Evolutionary conservation across 1,140 invertebrate species (phyloP).

Genomic region (Drosophila erecta): DNA sequence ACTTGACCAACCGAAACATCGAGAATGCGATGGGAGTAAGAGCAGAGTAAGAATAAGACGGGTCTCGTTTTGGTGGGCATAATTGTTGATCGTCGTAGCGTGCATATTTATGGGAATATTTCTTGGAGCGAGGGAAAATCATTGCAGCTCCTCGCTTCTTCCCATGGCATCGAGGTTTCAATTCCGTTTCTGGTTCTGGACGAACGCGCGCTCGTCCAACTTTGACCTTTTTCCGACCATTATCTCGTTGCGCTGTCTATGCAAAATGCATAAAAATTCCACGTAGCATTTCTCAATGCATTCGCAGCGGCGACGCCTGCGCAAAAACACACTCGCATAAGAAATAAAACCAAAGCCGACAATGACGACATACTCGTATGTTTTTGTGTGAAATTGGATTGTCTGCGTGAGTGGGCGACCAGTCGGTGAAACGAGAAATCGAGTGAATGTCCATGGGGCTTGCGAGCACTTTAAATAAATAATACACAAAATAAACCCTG

Average conservation of each 20-base stretch:
- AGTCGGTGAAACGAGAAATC: constrained; percentile 49
- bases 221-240: constrained; percentile 71
- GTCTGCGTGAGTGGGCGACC: constrained; percentile 38
- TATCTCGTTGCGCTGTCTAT: constrained; percentile 44
- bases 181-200: constrained; percentile 61
- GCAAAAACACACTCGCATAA: constrained; percentile 46
- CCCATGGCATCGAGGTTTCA: constrained; percentile 8
- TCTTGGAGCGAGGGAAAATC: constrained; percentile 57
- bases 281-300: constrained; percentile 71
- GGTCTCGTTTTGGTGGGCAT: constrained; percentile 69
- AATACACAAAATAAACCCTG: constrained; percentile 15
- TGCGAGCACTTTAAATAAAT: constrained; percentile 11
- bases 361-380: constrained; percentile 46
- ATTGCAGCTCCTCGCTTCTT: constrained; percentile 48
- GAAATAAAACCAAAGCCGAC: constrained; percentile 27
- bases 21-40: constrained; percentile 59
- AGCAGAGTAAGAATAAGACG: constrained; percentile 22
- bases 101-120: constrained; percentile 82
- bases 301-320: constrained; percentile 66
- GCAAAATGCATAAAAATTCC: constrained; percentile 76
- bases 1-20: constrained; percentile 84
- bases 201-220: constrained; percentile 77
- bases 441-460: constrained; percentile 61
- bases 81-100: constrained; percentile 80
- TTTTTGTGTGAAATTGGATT: constrained; percentile 18